Evolutionary conservation across 1,140 invertebrate genomes (phyloP).

Genomic region (Lycorma delicatula): DNA sequence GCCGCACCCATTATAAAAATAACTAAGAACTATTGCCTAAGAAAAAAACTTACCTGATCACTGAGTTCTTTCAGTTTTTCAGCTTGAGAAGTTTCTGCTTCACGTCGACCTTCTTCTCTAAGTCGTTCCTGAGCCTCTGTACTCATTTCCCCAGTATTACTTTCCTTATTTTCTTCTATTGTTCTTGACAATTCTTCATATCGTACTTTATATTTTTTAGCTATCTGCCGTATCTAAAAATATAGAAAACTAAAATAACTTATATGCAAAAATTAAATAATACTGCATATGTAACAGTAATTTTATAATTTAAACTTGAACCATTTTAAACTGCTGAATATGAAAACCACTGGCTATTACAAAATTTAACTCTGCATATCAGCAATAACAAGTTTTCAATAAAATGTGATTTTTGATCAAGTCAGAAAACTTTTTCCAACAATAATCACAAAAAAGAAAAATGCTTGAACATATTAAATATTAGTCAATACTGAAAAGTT

Average conservation of each 20-base stretch:
- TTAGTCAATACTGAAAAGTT: no score
- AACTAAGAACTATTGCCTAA: no score
- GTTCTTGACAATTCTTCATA: conserved; percentile 62
- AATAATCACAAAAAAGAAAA: no score
- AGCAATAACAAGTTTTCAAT: no score
- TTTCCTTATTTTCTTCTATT: conserved; percentile 39
- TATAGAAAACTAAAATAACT: neutral
- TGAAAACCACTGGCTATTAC: no score
- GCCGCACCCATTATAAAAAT: no score
- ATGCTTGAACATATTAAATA: no score
- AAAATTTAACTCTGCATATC: no score
- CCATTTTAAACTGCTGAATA: no score
- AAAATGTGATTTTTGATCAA: no score
- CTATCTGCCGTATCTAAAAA: conserved; percentile 72
- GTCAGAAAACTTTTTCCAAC: no score
- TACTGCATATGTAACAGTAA: neutral
- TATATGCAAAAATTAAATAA: neutral
- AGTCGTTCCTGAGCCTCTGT: conserved; percentile 37
- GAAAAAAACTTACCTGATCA: conserved; percentile 40
- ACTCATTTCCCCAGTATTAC: conserved; percentile 39
- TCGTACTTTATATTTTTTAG: conserved; percentile 84
- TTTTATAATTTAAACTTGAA: no score
- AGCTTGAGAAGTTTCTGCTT: conserved; percentile 40
- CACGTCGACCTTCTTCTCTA: conserved; percentile 43
- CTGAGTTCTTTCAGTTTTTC: conserved; percentile 53